Percentiles rank a stretch among this genome's conserved stretches.
These are phyloP conservation scores for Syndactyla subalaris DNA, from an alignment of 2,797 vertebrate species.

Conservation along the genomic window DNA sequence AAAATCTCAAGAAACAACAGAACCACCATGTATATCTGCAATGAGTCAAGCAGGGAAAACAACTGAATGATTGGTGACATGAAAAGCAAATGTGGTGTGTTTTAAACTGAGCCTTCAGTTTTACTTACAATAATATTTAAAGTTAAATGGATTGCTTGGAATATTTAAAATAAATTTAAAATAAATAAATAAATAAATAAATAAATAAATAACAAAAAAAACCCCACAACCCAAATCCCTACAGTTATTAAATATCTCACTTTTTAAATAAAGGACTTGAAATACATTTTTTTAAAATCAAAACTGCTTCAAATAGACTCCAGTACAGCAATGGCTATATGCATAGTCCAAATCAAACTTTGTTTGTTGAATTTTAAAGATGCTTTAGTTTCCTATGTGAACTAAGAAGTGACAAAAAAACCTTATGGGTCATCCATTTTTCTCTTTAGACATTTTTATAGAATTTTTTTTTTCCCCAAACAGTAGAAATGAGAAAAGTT, in stretches of 20 bases:
- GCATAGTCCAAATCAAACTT: neutral
- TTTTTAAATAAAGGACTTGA: neutral
- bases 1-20: no score
- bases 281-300: neutral
- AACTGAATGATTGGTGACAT: neutral
- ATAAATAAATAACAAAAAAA: neutral
- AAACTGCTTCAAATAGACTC: neutral
- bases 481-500: neutral
- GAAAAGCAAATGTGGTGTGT: neutral
- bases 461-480: neutral
- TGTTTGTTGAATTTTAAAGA: neutral
- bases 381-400: neutral
- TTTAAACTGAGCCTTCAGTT: neutral
- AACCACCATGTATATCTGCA: neutral
- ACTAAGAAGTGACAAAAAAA: neutral
- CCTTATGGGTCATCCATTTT: neutral
- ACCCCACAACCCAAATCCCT: fast-evolving
- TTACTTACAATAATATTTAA: neutral
- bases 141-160: neutral
- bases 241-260: neutral
- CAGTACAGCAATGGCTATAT: neutral
- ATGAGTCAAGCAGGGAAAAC: neutral
- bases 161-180: neutral
- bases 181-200: neutral
- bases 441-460: neutral